phyloP scores from a whole-genome alignment of 2,888 invertebrate genomes.

The Dasysyrphus albostriatus region DNA sequence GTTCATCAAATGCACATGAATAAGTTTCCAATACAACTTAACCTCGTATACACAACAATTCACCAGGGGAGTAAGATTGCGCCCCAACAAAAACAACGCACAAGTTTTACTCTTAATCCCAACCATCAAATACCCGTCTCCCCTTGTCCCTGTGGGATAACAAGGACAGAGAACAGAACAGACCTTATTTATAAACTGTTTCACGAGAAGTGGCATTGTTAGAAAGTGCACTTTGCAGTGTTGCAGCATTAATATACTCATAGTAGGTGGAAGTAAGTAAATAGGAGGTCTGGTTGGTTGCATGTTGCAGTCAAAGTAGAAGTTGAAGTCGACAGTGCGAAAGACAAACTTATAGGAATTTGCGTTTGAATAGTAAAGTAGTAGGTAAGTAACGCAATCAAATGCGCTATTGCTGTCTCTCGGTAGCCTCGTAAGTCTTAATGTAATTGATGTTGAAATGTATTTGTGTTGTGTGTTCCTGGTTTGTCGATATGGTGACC shows the following conservation, averaged over 20 bases:
- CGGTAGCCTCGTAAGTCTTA: too few relatives aligned
- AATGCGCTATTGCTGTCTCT: conserved; percentile 58
- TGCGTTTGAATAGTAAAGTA: conserved; percentile 50
- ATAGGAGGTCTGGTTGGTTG: not conserved
- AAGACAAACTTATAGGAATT: conserved; percentile 35
- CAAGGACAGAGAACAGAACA: conserved; percentile 37
- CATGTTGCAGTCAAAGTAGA: conserved; percentile 47
- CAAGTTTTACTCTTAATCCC: not conserved
- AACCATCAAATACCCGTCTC: not conserved
- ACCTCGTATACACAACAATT: conserved; percentile 2
- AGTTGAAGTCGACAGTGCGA: conserved; percentile 35
- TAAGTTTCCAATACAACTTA: conserved; percentile 37
- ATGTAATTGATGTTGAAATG: conserved; percentile 59
- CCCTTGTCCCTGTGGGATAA: conserved; percentile 12
- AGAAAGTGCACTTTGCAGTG: conserved; percentile 30
- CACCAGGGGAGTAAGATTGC: conserved; percentile 19
- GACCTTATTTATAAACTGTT: conserved; percentile 66
- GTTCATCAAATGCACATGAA: conserved; percentile 42
- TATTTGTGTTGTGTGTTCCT: conserved; percentile 14
- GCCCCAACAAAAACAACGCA: conserved; percentile 19
- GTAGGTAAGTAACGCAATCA: conserved; percentile 67
- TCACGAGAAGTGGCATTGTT: conserved; percentile 46
- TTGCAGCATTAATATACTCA: conserved; percentile 5
- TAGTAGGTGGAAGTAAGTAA: not conserved
- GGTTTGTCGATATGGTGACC: conserved; percentile 1